These are phyloP conservation scores for Cheilosia vernalis DNA, from an alignment of 2,888 invertebrate species.

Conservation along the genomic window DNA sequence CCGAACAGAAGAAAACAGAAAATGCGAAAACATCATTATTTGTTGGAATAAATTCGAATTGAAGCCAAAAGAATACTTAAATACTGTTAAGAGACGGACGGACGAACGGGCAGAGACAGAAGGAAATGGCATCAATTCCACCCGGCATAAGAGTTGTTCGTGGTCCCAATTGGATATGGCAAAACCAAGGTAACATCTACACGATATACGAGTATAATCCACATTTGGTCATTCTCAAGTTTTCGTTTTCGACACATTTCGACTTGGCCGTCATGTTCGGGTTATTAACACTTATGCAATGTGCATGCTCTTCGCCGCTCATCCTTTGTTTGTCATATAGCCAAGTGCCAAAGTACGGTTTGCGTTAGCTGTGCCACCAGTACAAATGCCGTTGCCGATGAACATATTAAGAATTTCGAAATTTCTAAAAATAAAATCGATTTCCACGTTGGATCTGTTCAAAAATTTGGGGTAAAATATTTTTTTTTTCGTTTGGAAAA, in stretches of 20 bases:
- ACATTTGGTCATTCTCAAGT: slow-evolving; percentile 16
- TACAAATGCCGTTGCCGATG: not conserved
- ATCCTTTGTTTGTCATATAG: slow-evolving; percentile 10
- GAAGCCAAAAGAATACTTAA: slow-evolving; percentile 31
- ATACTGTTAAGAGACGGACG: slow-evolving; percentile 5
- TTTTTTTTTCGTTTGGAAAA: slow-evolving; percentile 12
- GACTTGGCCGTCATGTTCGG: slow-evolving; percentile 9
- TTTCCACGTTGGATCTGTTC: slow-evolving; percentile 50
- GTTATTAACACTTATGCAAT: slow-evolving; percentile 34
- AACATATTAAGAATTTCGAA: slow-evolving; percentile 43
- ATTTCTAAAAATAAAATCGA: slow-evolving; percentile 63
- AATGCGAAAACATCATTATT: slow-evolving; percentile 59
- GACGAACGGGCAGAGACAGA: slow-evolving; percentile 5
- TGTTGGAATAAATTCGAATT: slow-evolving; percentile 32
- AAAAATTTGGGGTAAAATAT: slow-evolving; percentile 42
- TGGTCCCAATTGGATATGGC: slow-evolving; percentile 93
- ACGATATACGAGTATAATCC: not conserved
- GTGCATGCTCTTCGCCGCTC: not conserved
- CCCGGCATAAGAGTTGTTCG: slow-evolving; percentile 90
- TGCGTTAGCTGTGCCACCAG: slow-evolving; percentile 11
- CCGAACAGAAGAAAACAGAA: slow-evolving; percentile 25
- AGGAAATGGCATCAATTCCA: slow-evolving; percentile 83
- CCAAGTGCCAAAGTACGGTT: slow-evolving; percentile 22
- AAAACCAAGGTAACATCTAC: slow-evolving; percentile 86
- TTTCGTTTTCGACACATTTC: slow-evolving; percentile 17